Evolutionary conservation across 2,888 invertebrate genomes (phyloP), one percentile per base, ranked within the genome.

Genomic region (Hydraecia micacea): DNA sequence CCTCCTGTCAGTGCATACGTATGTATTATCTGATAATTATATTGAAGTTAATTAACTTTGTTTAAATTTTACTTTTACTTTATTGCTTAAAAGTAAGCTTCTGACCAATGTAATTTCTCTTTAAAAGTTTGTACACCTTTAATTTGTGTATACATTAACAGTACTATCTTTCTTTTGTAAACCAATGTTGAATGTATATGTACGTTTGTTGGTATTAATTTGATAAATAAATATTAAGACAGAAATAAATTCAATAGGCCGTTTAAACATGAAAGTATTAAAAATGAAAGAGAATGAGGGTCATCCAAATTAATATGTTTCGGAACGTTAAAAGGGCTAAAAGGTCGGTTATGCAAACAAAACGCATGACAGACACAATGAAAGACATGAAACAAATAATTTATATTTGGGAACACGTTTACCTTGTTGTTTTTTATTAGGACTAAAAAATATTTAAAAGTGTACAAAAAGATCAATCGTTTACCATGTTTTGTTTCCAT

Each of bases 301-400:
- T 36, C 25, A 52, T 68, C n/a, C 9, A 65, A 79, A 69, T 65
- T 36, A 65, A 65, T 72, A 75, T 69, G 72, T 85, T 71, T n/a
- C 55, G 36, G 21, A 66, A 36, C 28, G 42, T 71, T 68, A 74
- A 80, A 82, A 74, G 73, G 39, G 32, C 25, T 62, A 69, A 69
- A 74, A 75, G 58, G 73, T 75, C 67, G 67, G 69, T 55, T 83
- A 69, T 71, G 63, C 72, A 66, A 86, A 80, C 70, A 81, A 36
- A 36, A 32, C 32, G 70, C 32, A 67, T 70, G 80, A 80, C 49
- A 62, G 79, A 84, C 81, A 78, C 65, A 80, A 69, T 77, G 71
- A 79, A 68, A 69, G 75, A 80, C 75, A 75, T 69, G 63, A 73
- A 75, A 62, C 49, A 80, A 58, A 77, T 67, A 76, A 81, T 81